Base-by-base conservation (phyloP, 2,113 vertebrate species). In the Syngnathus typhle region DNA sequence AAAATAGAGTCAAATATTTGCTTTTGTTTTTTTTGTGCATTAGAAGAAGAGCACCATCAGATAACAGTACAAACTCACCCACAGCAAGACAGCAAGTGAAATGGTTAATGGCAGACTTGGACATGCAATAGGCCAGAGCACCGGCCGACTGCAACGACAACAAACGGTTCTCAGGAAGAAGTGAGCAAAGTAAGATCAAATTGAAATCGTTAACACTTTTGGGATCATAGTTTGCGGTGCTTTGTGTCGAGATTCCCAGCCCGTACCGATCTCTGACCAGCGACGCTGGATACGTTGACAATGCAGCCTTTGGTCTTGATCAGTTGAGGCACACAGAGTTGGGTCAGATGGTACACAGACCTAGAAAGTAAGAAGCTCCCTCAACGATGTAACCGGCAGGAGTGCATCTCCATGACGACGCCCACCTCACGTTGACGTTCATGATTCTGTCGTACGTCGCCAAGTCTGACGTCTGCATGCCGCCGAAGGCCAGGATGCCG, bases 41-140 rank as follows among this genome's bases (percentile, higher is more conserved):
- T 19, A n/a, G n/a, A 19, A 43, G 12, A 12, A 11, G 9, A 23
- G 6, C 44, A 64, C 23, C n/a, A 5, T 41, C n/a, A 21, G 11
- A n/a, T 13, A 4, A 69, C 64, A 8, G 0, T 8, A 1, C 10
- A 64, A 2, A 9, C 89, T 88, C 77, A 93, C 92, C 92, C 0
- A 93, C 85, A 10, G 92, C 92, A 38, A 69, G 46, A 27, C 92
- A 93, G 12, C 90, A 67, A 36, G 92, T 93, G 56, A 93, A 90
- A 73, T 92, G 92, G 77, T 93, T 92, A n/a, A 93, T 88, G 37
- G 92, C 91, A 0, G 91, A 88, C 72, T 93, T 93, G 27, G 92
- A 93, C 88, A 93, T 90, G 71, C 92, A 93, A 60, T 93, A 93
- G 16, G 91, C 89, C 66, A 93, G 77, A 37, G 92, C 91, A 19